Evolutionary conservation across 2,797 vertebrate genomes (phyloP), one percentile per base, ranked within the genome.

Genomic region (Sternotherus odoratus): DNA sequence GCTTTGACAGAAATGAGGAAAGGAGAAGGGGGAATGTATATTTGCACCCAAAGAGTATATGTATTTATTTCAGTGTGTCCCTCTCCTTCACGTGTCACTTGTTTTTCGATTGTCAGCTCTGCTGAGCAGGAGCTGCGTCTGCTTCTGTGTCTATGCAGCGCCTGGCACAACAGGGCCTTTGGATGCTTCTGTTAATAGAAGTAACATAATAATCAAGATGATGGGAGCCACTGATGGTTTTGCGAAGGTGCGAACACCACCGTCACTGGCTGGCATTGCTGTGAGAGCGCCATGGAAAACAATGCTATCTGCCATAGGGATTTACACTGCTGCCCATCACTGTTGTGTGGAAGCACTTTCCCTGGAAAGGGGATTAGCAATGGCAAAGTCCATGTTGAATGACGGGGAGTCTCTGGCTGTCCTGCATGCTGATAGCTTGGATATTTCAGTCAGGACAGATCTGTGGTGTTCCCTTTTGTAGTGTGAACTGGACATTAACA

Each of bases 61-160:
- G 21, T 51, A 17, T 43, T 43, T 1, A 2, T 6, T 60, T 93
- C 74, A 10, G 50, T 2, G 1, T 74, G 83, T 87, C 72, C 69
- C 51, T 87, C 60, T 87, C 9, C 57, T 17, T 60, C 57, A 33
- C 57, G 33, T 3, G 4, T 60, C 57, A 17, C 30, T 60, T 60
- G 13, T 60, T 30, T 33, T 60, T 60, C 30, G 15, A 60, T 30
- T 60, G 54, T 56, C 54, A 56, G 54, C 54, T 28, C 54, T 56
- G 54, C 54, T 56, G 57, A 33, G 15, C 30, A 60, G 30, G 30
- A 0, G 1, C 88, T 93, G 88, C 83, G 85, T 88, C 96, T 94
- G 90, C 83, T 93, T 95, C 94, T 56, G 77, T 92, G 93, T 94
- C 95, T 91, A 93, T 86, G 2, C 92, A 95, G 91, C 92, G 81